Conservation (phyloP, 2,797 vertebrate genomes). For the Argentina silus region DNA sequence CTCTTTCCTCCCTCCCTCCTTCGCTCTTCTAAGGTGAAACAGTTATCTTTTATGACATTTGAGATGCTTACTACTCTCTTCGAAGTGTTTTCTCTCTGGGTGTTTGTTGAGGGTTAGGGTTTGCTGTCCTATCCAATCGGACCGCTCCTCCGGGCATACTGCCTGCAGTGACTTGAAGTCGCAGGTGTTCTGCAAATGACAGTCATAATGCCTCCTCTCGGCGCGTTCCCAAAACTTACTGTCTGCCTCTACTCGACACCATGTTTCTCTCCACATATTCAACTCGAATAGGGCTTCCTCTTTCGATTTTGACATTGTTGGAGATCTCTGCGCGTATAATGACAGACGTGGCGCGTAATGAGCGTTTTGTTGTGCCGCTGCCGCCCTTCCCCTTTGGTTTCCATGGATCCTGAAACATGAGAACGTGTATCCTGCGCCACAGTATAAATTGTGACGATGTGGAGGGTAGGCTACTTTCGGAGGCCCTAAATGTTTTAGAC, state of each 20-base stretch:
- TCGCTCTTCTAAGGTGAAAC: background rate
- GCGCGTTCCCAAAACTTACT: slow-evolving; percentile 62
- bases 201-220: slow-evolving; percentile 75
- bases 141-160: slow-evolving; percentile 24
- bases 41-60: background rate
- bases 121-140: slow-evolving; percentile 41
- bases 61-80: slow-evolving; percentile 65
- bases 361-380: background rate
- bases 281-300: slow-evolving; percentile 60
- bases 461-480: too few species aligned
- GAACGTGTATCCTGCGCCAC: slow-evolving; percentile 37
- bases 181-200: slow-evolving; percentile 58
- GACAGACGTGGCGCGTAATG: background rate
- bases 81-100: slow-evolving; percentile 73
- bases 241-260: slow-evolving; percentile 77
- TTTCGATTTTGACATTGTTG: slow-evolving; percentile 44
- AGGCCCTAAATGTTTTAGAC: too few species aligned
- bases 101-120: slow-evolving; percentile 9
- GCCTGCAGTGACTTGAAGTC: slow-evolving; percentile 43
- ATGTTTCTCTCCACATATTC: slow-evolving; percentile 76
- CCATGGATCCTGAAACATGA: slow-evolving; percentile 47
- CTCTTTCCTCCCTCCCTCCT: too few species aligned
- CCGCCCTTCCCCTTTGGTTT: background rate
- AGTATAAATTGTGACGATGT: background rate
- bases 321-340: background rate